Conservation (phyloP, 2,113 vertebrate genomes). For the Rhegmatorhina hoffmannsi region DNA sequence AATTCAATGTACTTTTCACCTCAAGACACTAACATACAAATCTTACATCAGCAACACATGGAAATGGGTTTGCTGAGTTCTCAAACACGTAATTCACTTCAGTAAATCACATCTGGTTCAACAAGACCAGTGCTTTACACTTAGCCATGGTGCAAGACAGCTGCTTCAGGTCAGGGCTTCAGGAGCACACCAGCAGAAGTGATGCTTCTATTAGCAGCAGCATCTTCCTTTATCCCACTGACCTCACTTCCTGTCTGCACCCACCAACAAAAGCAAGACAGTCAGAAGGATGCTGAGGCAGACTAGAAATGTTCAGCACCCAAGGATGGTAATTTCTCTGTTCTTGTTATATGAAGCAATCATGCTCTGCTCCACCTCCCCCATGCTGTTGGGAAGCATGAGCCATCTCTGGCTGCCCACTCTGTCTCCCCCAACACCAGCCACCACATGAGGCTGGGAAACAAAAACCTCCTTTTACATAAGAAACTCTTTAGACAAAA, state of each 20-base stretch:
- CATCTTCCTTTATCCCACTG: background rate
- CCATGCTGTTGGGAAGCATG: rapidly evolving
- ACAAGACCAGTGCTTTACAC: background rate
- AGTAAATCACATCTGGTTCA: background rate
- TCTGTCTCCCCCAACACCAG: background rate
- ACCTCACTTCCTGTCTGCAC: background rate
- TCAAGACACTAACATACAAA: background rate
- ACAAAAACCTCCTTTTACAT: background rate
- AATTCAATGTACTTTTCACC: conserved; percentile 45
- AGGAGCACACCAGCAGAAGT: background rate
- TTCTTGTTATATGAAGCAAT: background rate
- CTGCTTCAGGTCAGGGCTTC: background rate
- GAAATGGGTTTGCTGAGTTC: background rate
- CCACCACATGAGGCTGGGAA: background rate
- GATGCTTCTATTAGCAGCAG: background rate
- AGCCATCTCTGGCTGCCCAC: background rate
- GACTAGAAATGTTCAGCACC: background rate
- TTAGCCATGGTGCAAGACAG: rapidly evolving
- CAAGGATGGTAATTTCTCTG: background rate
- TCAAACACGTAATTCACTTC: background rate
- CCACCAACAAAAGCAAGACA: background rate
- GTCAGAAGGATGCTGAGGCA: background rate
- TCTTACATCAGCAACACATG: background rate
- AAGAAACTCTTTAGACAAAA: background rate
- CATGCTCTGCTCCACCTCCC: background rate